A percentile compares a stretch with the other conserved stretches of the same genome.
Conservation (phyloP, 2,888 invertebrate genomes). For the Lacanobia wlatinum region DNA sequence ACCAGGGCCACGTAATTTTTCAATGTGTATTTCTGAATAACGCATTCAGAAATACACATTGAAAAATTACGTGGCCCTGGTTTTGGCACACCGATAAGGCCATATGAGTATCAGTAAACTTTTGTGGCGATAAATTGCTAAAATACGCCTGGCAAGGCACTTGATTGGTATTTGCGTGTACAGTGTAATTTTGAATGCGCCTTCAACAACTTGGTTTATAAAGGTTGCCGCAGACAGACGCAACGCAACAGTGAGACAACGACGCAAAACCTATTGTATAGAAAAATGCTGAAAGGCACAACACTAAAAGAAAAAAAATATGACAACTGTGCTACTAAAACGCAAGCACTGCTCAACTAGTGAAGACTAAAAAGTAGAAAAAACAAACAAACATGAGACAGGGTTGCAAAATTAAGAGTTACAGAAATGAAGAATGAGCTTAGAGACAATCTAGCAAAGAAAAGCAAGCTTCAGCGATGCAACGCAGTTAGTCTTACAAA, state of each 20-base stretch:
- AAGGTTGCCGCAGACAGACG: no score
- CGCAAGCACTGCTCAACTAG: conserved; percentile 20
- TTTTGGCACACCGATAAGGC: background rate
- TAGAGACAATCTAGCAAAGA: conserved; percentile 74
- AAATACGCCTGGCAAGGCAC: background rate
- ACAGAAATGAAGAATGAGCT: conserved; percentile 9
- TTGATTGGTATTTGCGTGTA: background rate
- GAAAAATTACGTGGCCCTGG: no score
- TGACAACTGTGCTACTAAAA: no score
- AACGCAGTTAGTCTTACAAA: conserved; percentile 79
- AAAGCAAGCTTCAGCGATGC: conserved; percentile 74
- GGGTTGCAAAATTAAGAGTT: background rate
- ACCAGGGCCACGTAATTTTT: background rate
- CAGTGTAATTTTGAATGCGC: background rate
- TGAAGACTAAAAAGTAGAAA: background rate
- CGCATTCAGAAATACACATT: no score
- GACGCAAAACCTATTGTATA: no score
- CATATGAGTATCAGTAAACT: background rate
- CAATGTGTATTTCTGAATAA: no score
- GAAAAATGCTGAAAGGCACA: no score
- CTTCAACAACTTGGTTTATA: background rate
- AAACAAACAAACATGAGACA: background rate
- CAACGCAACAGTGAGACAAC: no score
- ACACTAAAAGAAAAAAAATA: background rate
- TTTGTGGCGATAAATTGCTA: background rate